Evolutionary conservation across 2,888 invertebrate species (phyloP), one percentile per base, ranked within the genome.

Genomic region (Ophion ventricosus): DNA sequence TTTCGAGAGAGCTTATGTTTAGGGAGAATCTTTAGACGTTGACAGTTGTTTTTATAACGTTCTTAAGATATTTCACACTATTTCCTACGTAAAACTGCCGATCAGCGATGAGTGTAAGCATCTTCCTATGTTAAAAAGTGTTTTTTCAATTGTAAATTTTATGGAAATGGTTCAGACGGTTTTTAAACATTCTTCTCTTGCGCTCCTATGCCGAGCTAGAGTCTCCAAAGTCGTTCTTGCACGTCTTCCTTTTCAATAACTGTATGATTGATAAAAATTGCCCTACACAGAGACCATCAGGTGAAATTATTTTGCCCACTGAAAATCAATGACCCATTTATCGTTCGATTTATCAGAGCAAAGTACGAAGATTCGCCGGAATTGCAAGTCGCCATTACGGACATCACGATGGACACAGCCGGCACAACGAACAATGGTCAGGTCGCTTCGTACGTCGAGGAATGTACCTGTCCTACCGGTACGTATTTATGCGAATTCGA

Each of bases 361-460:
- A 95, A 97, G 84, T 97, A 97, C 87, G 95, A 96, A 56, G 96
- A 96, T 89, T 94, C 95, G 1, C 95, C 95, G 54, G 95, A 95
- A 73, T 94, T 97, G 29, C 96, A 97, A 86, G 96, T 97, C 0
- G 95, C 96, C 64, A 94, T 98, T 57, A 95, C 95, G 0, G 95
- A 96, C 85, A 96, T 98, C 85, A 94, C 95, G 0, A 96, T 98
- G 96, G 97, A 97, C 90, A 97, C 97, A 0, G 97, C 97, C 3
- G 96, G 95, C 43, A 93, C 95, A 63, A 94, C 96, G 20, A 96
- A 97, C 91, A 96, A 96, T 8, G 97, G 97, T 7, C 95, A 97
- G 61, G 95, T 96, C 11, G 98, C 98, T 0, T 96, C 95, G 7
- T 95, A 95, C 64, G 98, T 99, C 0, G 99, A 99, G 93, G 97